phyloP scores from a whole-genome alignment of 2,888 invertebrate genomes.

The Acronicta alni region DNA sequence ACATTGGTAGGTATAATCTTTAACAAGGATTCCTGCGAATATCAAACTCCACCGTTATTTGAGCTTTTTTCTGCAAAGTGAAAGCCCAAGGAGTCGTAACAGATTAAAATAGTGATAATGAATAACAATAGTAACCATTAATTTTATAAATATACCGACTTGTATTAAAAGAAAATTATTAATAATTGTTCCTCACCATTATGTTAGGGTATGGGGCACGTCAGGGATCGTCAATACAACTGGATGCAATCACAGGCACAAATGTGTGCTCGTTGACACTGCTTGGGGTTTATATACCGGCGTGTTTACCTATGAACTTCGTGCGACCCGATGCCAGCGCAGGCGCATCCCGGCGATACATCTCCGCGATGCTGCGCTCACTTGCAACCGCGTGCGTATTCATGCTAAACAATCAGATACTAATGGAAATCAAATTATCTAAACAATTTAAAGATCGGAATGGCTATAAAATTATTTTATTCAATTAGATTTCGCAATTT shows the following conservation, averaged over 20 bases:
- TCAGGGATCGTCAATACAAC: constrained; percentile 59
- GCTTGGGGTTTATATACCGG: constrained; percentile 85
- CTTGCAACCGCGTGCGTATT: constrained; percentile 54
- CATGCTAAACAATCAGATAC: constrained; percentile 59
- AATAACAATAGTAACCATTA: not conserved
- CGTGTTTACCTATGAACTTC: constrained; percentile 88
- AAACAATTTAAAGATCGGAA: constrained; percentile 56
- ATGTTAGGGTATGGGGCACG: constrained; percentile 59
- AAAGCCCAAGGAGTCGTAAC: too few relatives aligned
- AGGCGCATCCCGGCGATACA: constrained; percentile 75
- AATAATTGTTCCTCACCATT: constrained; percentile 67
- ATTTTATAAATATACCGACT: too few relatives aligned
- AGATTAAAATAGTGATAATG: too few relatives aligned
- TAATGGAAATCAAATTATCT: constrained; percentile 65
- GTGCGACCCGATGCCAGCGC: constrained; percentile 75
- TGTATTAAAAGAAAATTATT: constrained; percentile 10
- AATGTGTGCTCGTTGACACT: constrained; percentile 84
- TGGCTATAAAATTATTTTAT: constrained; percentile 61
- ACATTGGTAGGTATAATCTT: too few relatives aligned
- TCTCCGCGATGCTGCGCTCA: constrained; percentile 58
- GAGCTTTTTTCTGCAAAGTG: too few relatives aligned
- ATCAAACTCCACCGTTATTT: too few relatives aligned
- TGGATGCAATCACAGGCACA: constrained; percentile 76
- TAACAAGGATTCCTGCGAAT: too few relatives aligned
- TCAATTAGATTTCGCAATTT: constrained; percentile 58